phyloP scores from a whole-genome alignment of 2,797 vertebrate genomes.

The Dicrostonyx torquatus region DNA sequence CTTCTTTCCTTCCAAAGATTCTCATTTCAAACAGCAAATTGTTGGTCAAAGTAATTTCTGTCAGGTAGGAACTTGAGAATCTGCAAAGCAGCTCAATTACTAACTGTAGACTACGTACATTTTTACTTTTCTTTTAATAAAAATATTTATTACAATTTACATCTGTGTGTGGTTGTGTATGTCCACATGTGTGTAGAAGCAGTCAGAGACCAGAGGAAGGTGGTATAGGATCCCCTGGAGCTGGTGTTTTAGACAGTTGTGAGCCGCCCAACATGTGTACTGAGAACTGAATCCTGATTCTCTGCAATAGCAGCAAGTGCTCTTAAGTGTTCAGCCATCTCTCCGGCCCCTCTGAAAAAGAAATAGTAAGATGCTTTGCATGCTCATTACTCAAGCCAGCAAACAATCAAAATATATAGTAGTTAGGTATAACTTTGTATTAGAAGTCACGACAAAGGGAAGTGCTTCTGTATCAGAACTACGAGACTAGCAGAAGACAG shows the following conservation, averaged over 20 bases:
- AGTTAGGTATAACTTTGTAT: slow-evolving; percentile 42
- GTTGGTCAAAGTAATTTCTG: slow-evolving; percentile 32
- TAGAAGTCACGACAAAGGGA: slow-evolving; percentile 18
- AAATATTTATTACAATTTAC: background rate
- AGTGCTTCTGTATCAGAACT: slow-evolving; percentile 43
- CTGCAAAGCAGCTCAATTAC: background rate
- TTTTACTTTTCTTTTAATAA: background rate
- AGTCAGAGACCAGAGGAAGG: background rate
- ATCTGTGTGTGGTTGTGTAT: background rate
- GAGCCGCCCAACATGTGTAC: background rate
- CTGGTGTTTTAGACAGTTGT: background rate
- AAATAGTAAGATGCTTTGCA: background rate
- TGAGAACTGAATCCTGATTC: background rate
- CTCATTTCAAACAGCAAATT: slow-evolving; percentile 19
- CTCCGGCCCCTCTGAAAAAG: background rate
- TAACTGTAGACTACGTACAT: background rate
- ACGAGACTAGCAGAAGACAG: slow-evolving; percentile 37
- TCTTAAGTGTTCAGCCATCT: background rate
- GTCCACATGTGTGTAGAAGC: background rate
- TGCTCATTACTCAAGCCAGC: background rate
- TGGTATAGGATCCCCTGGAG: background rate
- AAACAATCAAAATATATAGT: background rate
- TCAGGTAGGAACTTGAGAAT: slow-evolving; percentile 1
- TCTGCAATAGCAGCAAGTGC: background rate
- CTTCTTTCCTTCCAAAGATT: slow-evolving; percentile 36